These are phyloP conservation scores for Bufo bufo DNA, from an alignment of 2,113 vertebrate genomes.

Conservation along the genomic window DNA sequence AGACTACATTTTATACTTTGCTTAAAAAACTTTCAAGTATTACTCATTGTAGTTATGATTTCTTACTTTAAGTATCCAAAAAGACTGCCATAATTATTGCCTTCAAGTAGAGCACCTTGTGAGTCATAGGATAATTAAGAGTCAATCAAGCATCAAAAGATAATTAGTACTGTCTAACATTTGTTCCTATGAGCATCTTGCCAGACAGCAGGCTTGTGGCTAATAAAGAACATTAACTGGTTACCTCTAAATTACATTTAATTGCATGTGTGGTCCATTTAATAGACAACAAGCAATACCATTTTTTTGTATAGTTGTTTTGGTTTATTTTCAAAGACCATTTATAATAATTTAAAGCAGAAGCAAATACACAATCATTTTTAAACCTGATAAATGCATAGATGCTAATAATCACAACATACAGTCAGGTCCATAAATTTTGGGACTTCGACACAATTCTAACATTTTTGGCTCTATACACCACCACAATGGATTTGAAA, in stretches of 20 bases:
- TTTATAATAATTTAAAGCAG: no score
- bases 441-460: no score
- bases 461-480: no score
- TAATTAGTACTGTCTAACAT: conserved; percentile 44
- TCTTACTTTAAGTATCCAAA: conserved; percentile 5
- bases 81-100: conserved; percentile 18
- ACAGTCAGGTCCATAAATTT: no score
- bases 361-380: no score
- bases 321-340: neutral
- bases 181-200: conserved; percentile 25
- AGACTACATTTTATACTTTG: neutral
- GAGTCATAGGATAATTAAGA: conserved; percentile 51
- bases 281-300: neutral
- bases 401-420: no score
- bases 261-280: neutral
- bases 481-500: no score
- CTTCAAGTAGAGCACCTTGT: conserved; percentile 34
- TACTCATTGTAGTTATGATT: conserved; percentile 10
- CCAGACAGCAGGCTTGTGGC: conserved; percentile 4
- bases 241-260: conserved; percentile 19
- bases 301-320: neutral
- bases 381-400: no score
- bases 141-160: conserved; percentile 49
- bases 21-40: neutral
- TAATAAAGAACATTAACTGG: conserved; percentile 15